Base-by-base conservation (phyloP, 2,888 invertebrate species). In the Raillietiella orientalis region DNA sequence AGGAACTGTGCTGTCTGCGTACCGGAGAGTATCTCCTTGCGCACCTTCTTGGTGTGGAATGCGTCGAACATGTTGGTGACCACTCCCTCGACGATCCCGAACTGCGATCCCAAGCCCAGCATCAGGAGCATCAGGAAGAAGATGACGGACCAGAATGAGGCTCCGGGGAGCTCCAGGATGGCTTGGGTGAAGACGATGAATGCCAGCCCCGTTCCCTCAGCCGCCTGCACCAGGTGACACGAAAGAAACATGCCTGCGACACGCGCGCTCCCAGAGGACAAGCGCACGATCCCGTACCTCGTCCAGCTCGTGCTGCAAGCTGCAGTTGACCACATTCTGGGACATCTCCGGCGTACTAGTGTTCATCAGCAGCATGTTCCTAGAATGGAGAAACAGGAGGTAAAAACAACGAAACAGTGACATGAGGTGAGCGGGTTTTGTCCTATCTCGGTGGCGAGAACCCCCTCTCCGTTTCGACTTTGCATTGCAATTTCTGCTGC, bases 181-280 rank as follows among this genome's bases (percentile, higher is more conserved):
- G 84, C 87, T 45, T 87, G 77, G 0, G 87, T 84, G 52, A 87
- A 84, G n/a, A 87, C 77, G 33, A 87, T 82, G 48, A 87, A 87
- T 1, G 84, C 87, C 24, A 87, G 50, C 2, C 87, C 87, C 2
- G 84, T 87, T 24, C 87, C 87, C 51, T 84, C 79, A 16, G 84
- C 84, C 14, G 82, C 84, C 75, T 79, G 44, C 5, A 49, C 45
- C 29, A n/a, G n/a, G n/a, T n/a, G n/a, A n/a, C n/a, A n/a, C n/a
- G n/a, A n/a, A n/a, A n/a, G n/a, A n/a, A n/a, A n/a, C n/a, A n/a
- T n/a, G n/a, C n/a, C n/a, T n/a, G n/a, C n/a, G n/a, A n/a, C n/a
- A n/a, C n/a, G n/a, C n/a, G n/a, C n/a, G n/a, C n/a, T n/a, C n/a
- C n/a, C n/a, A n/a, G n/a, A n/a, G n/a, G n/a, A n/a, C n/a, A n/a